phyloP scores from a whole-genome alignment of 2,888 invertebrate genomes.

The Eristalinus sepulchralis region DNA sequence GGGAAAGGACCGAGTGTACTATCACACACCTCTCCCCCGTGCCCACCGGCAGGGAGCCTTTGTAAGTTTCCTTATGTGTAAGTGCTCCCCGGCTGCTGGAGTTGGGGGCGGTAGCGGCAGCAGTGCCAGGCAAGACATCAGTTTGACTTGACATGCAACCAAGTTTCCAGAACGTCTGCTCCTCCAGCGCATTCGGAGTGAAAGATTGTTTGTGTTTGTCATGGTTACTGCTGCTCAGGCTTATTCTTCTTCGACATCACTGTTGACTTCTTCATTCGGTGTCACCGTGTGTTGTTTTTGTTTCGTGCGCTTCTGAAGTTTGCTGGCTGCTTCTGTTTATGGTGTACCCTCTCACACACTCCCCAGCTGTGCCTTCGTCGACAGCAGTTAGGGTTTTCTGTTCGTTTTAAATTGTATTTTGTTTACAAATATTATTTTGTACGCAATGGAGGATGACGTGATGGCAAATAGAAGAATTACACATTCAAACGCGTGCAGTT shows the following conservation, averaged over 20 bases:
- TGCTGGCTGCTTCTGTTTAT: conserved; percentile 36
- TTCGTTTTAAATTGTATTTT: conserved; percentile 56
- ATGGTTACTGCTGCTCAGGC: conserved; percentile 41
- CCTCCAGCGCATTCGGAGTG: conserved; percentile 56
- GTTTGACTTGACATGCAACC: conserved; percentile 66
- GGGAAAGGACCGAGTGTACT: conserved; percentile 23
- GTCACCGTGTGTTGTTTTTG: conserved; percentile 10
- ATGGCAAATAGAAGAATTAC: conserved; percentile 36
- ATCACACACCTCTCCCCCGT: conserved; percentile 20
- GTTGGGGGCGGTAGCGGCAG: background rate
- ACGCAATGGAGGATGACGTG: conserved; percentile 49
- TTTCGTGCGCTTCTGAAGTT: conserved; percentile 20
- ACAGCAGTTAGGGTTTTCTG: conserved; percentile 33
- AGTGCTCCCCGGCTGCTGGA: conserved; percentile 18
- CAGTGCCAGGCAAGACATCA: conserved; percentile 20
- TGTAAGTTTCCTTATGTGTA: conserved; percentile 47
- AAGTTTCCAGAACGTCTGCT: conserved; percentile 69
- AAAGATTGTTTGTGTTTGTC: conserved; percentile 57
- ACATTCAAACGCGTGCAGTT: background rate
- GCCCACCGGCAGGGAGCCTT: conserved; percentile 30
- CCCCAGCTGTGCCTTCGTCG: background rate
- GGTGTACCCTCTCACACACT: background rate
- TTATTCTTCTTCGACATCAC: conserved; percentile 19
- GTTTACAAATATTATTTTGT: conserved; percentile 67
- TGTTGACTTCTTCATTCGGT: conserved; percentile 41